Evolutionary conservation across 1,140 invertebrate species (phyloP).

Genomic region (Aphelenchoides fujianensis): DNA sequence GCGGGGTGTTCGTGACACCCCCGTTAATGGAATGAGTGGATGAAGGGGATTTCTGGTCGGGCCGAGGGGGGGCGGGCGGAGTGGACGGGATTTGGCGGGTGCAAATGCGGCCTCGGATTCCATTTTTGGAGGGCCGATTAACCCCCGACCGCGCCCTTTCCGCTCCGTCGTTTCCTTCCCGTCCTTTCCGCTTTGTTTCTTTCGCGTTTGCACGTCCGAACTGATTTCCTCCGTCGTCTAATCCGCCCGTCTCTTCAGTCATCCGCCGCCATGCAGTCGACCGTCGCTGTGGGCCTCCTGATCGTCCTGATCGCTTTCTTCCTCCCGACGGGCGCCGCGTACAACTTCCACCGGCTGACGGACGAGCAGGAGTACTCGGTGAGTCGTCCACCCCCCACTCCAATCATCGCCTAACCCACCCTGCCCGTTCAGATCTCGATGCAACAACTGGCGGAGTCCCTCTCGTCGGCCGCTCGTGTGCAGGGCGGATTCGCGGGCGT

Average conservation of each 20-base stretch:
- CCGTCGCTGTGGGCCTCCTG: background rate
- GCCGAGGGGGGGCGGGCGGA: too few species aligned
- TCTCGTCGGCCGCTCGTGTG: background rate
- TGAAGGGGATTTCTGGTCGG: too few species aligned
- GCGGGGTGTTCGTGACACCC: too few species aligned
- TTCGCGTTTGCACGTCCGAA: background rate
- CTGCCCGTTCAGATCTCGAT: background rate
- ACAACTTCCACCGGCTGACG: background rate
- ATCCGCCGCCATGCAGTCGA: background rate
- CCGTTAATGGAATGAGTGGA: too few species aligned
- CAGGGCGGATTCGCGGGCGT: background rate
- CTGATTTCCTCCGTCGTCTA: background rate
- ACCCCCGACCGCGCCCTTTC: background rate
- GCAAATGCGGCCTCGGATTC: too few species aligned
- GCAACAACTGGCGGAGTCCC: background rate
- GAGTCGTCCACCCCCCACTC: too few species aligned
- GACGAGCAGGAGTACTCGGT: background rate
- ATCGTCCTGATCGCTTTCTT: background rate
- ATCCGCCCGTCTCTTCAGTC: background rate
- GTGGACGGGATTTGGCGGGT: too few species aligned
- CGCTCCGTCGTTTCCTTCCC: background rate
- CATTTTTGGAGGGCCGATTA: conserved; percentile 7
- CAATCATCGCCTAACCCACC: background rate
- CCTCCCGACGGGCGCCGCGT: background rate
- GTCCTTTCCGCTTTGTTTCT: background rate